Evolutionary conservation across 1,140 invertebrate genomes (phyloP), one percentile per base, ranked within the genome.

Genomic region (Solenopsis fugax): DNA sequence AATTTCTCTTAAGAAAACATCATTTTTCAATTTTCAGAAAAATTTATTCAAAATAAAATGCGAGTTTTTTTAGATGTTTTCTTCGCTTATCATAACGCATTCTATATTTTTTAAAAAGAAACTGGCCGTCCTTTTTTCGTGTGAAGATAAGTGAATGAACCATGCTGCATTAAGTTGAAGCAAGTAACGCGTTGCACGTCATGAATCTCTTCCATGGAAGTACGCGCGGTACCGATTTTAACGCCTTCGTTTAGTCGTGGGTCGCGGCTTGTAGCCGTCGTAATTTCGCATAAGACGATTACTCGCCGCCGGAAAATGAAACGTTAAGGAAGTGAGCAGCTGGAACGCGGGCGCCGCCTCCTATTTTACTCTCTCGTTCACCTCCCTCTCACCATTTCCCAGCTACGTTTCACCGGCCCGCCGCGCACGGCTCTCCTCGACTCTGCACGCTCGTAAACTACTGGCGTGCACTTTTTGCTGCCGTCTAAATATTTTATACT

Each of bases 281-380:
- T 76, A 81, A 88, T 82, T 85, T 80, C 80, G 81, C 60, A 72
- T 76, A 88, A 86, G 73, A 54, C 45, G 75, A 89, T 88, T 89
- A 86, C 80, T 65, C 58, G 82, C 24, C 52, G 50, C 37, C 41
- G 60, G 82, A 56, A 78, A 86, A 88, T 76, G 86, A 89, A 89
- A 85, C 67, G 73, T 56, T 82, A 56, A 60, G 58, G 50, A 80
- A 73, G 21, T 34, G 10, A 87, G 85, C 65, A 73, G 86, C 62
- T 84, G 86, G 54, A 87, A 88, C 76, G 86, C 52, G 67, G 34
- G 58, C 81, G 65, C 87, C 24, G 24, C 41, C 56, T 56, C 24
- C 69, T 75, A 84, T 60, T 84, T 84, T 58, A 86, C 89, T 73
- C 71, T 84, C 58, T 12, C 50, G 37, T 24, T 67, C n/a, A 48